Percentiles rank a stretch among this genome's conserved stretches.
These are phyloP conservation scores for Drosophila yakuba DNA, from an alignment of 1,140 invertebrate species.

Conservation along the genomic window DNA sequence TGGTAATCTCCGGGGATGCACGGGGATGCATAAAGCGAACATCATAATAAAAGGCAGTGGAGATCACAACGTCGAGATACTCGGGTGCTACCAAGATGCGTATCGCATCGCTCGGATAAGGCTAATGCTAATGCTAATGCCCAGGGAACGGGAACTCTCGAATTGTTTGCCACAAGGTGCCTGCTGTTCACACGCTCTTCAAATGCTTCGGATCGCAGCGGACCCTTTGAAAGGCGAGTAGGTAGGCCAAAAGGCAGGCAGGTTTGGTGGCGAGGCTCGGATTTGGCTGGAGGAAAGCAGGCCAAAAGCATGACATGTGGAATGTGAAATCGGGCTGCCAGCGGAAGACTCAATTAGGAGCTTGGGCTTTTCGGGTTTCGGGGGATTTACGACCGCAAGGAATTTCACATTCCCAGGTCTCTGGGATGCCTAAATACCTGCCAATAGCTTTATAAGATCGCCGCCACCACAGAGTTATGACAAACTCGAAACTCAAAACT, in stretches of 20 bases:
- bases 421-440: constrained; percentile 68
- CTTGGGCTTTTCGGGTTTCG: constrained; percentile 34
- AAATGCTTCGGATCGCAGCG: constrained; percentile 43
- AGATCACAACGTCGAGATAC: constrained; percentile 55
- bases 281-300: constrained; percentile 15
- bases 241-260: constrained; percentile 15
- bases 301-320: constrained; percentile 70
- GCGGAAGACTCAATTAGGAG: constrained; percentile 81
- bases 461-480: constrained; percentile 71
- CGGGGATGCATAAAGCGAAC: constrained; percentile 14
- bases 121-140: constrained; percentile 50
- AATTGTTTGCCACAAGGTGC: constrained; percentile 62
- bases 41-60: constrained; percentile 56
- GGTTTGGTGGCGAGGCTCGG: neutral
- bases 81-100: constrained; percentile 62
- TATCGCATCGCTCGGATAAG: constrained; percentile 52
- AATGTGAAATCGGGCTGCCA: constrained; percentile 57
- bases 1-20: constrained; percentile 34
- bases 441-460: constrained; percentile 74
- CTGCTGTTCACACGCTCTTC: constrained; percentile 75
- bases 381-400: constrained; percentile 76
- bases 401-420: constrained; percentile 64
- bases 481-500: constrained; percentile 22
- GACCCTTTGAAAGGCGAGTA: constrained; percentile 45
- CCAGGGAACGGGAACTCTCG: constrained; percentile 35